Conservation (phyloP, 2,797 vertebrate genomes). For the Pipistrellus pipistrellus region DNA sequence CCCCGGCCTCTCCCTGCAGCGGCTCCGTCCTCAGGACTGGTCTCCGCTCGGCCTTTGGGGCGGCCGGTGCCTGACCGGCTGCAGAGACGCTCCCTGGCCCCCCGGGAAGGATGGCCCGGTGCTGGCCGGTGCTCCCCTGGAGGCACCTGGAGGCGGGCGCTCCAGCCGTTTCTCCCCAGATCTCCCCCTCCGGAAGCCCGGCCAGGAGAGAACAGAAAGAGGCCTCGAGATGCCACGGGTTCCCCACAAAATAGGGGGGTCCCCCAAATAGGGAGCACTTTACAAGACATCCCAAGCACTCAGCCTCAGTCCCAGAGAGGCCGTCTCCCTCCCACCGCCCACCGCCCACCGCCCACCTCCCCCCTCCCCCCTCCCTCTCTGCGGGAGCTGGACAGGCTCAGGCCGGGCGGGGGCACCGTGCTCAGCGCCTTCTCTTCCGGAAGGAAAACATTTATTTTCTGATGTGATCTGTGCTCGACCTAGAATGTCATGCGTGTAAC, state of each 20-base stretch:
- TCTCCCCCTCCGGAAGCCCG: not conserved
- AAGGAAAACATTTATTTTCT: not conserved
- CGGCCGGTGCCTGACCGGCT: constrained; percentile 82
- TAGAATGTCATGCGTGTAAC: fast-evolving
- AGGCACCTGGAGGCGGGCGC: not conserved
- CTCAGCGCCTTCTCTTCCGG: not conserved
- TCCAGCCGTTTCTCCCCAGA: not conserved
- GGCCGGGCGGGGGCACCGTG: fast-evolving
- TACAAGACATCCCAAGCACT: not conserved
- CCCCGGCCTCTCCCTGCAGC: constrained; percentile 67
- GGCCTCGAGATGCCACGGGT: too few species aligned
- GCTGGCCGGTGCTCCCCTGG: constrained; percentile 61
- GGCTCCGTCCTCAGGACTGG: constrained; percentile 77
- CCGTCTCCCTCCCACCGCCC: not conserved
- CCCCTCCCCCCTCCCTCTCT: too few species aligned
- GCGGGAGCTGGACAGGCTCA: not conserved
- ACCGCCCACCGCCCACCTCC: too few species aligned
- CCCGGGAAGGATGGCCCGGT: constrained; percentile 80
- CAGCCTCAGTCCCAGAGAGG: not conserved
- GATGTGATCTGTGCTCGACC: fast-evolving
- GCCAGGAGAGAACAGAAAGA: not conserved
- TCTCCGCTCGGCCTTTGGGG: constrained; percentile 78
- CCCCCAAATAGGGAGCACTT: not conserved
- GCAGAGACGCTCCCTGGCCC: constrained; percentile 85
- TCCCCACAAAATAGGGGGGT: not conserved